Base-by-base conservation (phyloP, 1,140 invertebrate genomes). In the Drosophila parvula region DNA sequence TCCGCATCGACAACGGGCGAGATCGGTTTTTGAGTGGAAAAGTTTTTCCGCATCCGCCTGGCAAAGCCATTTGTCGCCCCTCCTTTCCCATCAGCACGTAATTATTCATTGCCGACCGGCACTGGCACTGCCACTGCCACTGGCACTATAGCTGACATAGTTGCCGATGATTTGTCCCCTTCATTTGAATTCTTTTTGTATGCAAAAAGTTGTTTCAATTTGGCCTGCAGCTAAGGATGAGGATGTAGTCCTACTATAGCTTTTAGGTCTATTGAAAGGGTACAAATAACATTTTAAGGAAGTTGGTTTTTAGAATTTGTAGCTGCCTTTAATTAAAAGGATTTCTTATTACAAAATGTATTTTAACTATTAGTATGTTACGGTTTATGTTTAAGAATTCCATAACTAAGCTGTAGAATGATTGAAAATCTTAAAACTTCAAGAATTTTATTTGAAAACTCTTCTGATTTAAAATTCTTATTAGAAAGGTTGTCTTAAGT, bases 21-120 rank as follows among this genome's bases (percentile, higher is more conserved):
- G 48, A 63, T 64, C 53, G 50, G 18, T 58, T 61, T 55, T 41
- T n/a, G 47, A 41, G 38, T 73, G 69, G 57, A 56, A 47, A 58
- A 71, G 48, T 89, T 81, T 85, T 86, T 86, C 83, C 82, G 83
- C 83, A 86, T 86, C 82, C 82, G 83, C 80, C 85, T 88, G 83
- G 53, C 79, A 78, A 82, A 88, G 83, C 86, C 83, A 88, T 85
- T 85, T 85, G 81, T 83, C 69, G 76, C 67, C 67, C 81, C 69
- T 68, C 69, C 63, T 61, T 53, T 53, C 47, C 44, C 45, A 53
- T 68, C 38, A 30, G 38, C 57, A 36, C 45, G 75, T 67, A 61
- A 73, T 80, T 81, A 81, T 80, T 57, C 63, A 71, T 71, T 69
- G 65, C 53, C 34, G 64, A 56, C 67, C 68, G 64, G 18, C 47